A percentile compares a stretch with the other conserved stretches of the same genome.
Conservation (phyloP, 2,113 vertebrate species). For the Heterotis niloticus region DNA sequence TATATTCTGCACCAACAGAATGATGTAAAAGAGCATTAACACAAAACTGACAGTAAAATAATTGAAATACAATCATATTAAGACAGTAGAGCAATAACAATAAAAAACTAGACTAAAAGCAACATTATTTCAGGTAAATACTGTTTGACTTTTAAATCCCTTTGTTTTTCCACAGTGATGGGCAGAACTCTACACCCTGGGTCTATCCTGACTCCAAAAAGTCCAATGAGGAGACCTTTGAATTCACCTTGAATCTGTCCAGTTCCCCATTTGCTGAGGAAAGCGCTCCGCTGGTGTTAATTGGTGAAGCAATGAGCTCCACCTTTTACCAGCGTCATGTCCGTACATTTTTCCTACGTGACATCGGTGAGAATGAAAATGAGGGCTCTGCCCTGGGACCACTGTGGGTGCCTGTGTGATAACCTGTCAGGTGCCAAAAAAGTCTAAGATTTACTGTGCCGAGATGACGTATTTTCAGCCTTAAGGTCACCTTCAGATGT, state of each 20-base stretch:
- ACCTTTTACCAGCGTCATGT: conserved; percentile 31
- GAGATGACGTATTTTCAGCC: neutral
- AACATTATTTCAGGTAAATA: neutral
- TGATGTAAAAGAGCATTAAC: too few relatives aligned
- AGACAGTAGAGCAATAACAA: neutral
- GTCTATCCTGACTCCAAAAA: neutral
- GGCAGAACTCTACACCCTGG: conserved; percentile 45
- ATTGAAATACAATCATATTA: neutral
- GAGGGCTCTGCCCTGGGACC: too few relatives aligned
- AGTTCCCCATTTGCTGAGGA: conserved; percentile 61
- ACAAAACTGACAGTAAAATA: too few relatives aligned
- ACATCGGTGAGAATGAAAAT: conserved; percentile 57
- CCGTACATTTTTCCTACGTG: conserved; percentile 56
- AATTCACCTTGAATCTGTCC: conserved; percentile 51
- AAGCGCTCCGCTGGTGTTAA: conserved; percentile 45
- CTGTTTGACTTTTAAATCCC: neutral
- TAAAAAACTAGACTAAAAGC: neutral
- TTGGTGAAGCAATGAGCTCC: conserved; percentile 47
- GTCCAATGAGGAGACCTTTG: conserved; percentile 19
- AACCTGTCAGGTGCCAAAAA: neutral
- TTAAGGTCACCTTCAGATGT: neutral
- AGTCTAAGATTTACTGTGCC: neutral
- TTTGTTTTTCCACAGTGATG: conserved; percentile 37
- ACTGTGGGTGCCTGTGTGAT: neutral
- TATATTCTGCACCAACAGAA: too few relatives aligned